A percentile compares a stretch with the other conserved stretches of the same genome.
Evolutionary conservation across 2,797 vertebrate genomes (phyloP).

Genomic region (Gallinago nigripennis): DNA sequence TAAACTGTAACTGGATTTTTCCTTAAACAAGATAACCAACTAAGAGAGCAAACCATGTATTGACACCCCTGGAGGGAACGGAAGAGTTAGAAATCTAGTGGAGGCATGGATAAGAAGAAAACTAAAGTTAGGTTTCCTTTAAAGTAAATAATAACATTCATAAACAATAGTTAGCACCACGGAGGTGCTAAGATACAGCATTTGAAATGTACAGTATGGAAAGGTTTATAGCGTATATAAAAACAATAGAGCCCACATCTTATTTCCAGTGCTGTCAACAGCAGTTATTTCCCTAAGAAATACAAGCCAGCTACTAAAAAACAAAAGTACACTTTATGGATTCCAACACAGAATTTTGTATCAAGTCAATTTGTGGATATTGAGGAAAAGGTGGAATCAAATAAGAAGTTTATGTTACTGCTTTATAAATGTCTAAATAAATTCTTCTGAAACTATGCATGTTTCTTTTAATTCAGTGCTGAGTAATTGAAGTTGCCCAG

Average conservation of each 20-base stretch:
- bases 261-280: neutral
- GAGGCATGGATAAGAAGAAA: neutral
- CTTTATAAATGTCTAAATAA: neutral
- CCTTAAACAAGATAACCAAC: neutral
- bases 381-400: neutral
- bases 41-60: neutral
- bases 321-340: neutral
- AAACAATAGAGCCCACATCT: neutral
- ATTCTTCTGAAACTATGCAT: neutral
- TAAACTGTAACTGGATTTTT: neutral
- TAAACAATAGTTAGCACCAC: neutral
- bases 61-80: neutral
- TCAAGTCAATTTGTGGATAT: neutral
- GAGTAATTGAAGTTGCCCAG: neutral
- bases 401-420: neutral
- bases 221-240: neutral
- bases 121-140: neutral
- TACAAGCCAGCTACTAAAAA: neutral
- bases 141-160: neutral
- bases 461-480: neutral
- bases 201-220: neutral
- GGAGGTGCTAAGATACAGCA: neutral
- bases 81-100: neutral
- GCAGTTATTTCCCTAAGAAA: neutral
- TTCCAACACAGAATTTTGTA: neutral